phyloP scores from a whole-genome alignment of 2,113 vertebrate genomes.

The Chionomys nivalis region DNA sequence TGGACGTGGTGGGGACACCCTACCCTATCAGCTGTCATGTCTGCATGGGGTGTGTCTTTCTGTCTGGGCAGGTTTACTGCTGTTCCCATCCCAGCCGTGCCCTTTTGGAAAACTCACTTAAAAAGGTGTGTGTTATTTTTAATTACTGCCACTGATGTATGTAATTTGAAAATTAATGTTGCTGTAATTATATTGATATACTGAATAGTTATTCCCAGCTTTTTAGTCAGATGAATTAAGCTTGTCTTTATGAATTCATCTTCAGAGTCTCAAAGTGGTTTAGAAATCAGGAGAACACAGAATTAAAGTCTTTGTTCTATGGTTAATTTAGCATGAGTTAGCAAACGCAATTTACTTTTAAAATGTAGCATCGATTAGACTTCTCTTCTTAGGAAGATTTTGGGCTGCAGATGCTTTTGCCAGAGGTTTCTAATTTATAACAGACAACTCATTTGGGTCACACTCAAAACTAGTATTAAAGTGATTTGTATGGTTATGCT shows the following conservation, averaged over 20 bases:
- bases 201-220: slow-evolving; percentile 78
- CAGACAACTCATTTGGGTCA: slow-evolving; percentile 56
- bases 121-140: slow-evolving; percentile 78
- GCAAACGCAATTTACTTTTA: slow-evolving; percentile 71
- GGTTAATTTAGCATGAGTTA: slow-evolving; percentile 78
- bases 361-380: slow-evolving; percentile 66
- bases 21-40: fast-evolving
- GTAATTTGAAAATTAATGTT: slow-evolving; percentile 83
- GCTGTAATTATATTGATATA: slow-evolving; percentile 82
- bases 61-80: neutral
- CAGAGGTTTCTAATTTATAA: slow-evolving; percentile 73
- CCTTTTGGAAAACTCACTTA: slow-evolving; percentile 34
- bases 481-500: slow-evolving; percentile 57
- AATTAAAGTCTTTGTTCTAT: slow-evolving; percentile 76
- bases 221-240: slow-evolving; percentile 79
- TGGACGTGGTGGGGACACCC: fast-evolving
- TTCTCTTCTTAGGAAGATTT: slow-evolving; percentile 68
- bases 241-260: slow-evolving; percentile 78
- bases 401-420: slow-evolving; percentile 63
- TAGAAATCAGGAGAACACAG: slow-evolving; percentile 62
- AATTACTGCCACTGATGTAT: slow-evolving; percentile 80
- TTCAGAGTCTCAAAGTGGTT: slow-evolving; percentile 76
- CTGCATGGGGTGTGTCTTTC: neutral
- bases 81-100: neutral
- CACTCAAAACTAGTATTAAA: slow-evolving; percentile 67